These are phyloP conservation scores for Epiblema foenella DNA, from an alignment of 2,888 invertebrate species.

Conservation along the genomic window DNA sequence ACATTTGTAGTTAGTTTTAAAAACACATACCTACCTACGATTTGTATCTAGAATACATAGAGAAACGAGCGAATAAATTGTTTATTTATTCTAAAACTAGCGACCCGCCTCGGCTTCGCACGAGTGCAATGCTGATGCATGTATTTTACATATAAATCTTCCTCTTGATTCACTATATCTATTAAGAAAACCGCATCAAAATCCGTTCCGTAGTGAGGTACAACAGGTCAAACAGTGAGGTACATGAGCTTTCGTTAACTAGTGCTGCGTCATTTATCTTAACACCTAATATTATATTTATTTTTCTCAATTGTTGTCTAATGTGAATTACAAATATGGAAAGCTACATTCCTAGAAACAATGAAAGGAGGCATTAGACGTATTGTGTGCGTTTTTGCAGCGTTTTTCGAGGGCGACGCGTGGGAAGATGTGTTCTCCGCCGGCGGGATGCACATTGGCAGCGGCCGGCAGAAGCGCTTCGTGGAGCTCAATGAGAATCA, in stretches of 20 bases:
- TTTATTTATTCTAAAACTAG: not conserved
- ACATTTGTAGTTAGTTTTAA: not conserved
- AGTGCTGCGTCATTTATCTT: no score
- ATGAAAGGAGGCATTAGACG: not conserved
- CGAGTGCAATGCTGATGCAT: no score
- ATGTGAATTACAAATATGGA: not conserved
- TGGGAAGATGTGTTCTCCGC: constrained; percentile 65
- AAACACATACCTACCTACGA: no score
- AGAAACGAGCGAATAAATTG: not conserved
- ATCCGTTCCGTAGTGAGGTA: no score
- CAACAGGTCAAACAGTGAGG: no score
- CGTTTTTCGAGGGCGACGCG: constrained; percentile 58
- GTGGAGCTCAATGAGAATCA: constrained; percentile 66
- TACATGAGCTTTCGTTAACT: no score
- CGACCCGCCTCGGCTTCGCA: no score
- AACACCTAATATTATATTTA: no score
- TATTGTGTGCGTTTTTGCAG: constrained; percentile 51
- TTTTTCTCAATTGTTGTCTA: not conserved
- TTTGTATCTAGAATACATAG: no score
- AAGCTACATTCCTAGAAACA: constrained; percentile 7
- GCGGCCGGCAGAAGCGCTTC: constrained; percentile 69
- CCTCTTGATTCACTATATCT: no score
- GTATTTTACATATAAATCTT: no score
- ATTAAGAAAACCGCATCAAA: no score
- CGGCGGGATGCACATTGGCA: constrained; percentile 67